Base-by-base conservation (phyloP, 2,113 vertebrate species). In the Stigmatopora argus region DNA sequence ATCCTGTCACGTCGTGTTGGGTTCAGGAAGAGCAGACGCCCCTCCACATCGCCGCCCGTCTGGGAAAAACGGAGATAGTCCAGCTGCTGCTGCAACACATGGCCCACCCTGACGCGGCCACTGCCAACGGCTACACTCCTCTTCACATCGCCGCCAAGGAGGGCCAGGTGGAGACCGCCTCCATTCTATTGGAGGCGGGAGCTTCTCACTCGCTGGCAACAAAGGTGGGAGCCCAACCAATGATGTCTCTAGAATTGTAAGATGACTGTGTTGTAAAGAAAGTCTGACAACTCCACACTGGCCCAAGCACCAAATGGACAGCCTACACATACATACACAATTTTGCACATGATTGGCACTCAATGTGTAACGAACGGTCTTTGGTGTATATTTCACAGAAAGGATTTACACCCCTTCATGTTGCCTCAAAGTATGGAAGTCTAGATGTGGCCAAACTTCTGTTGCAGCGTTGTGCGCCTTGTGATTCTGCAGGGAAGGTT, bases 1-100 rank as follows among this genome's bases (percentile, higher is more conserved):
- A 17, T 46, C 61, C 6, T 18, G 7, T 17, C 38, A 51, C n/a
- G 9, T 49, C 31, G 2, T 23, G 19, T 44, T 3, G 0, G 31
- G 10, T 47, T 15, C 62, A 99, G 97, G 97, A 99, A 91, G 95
- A 99, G 78, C 96, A 99, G 92, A 98, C 96, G 0, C 95, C 97
- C 1, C 89, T 99, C 63, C 97, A 99, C 83, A 99, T 99, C 21
- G 96, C 96, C 0, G 96, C 96, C 26, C 95, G 96, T 57, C 82
- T 99, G 88, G 97, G 97, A 1, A 99, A 99, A 86, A 96, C 96
- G 0, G 97, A 99, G 87, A 99, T 99, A 0, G 96, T 99, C 45
- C 97, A 99, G 70, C 89, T 99, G 51, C 90, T 99, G 55, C 89
- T 99, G 4, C 97, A 99, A 73, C 96, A 98, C 72, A 98, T 98